Base-by-base conservation (phyloP, 2,888 invertebrate species). In the Crossocerus cetratus region DNA sequence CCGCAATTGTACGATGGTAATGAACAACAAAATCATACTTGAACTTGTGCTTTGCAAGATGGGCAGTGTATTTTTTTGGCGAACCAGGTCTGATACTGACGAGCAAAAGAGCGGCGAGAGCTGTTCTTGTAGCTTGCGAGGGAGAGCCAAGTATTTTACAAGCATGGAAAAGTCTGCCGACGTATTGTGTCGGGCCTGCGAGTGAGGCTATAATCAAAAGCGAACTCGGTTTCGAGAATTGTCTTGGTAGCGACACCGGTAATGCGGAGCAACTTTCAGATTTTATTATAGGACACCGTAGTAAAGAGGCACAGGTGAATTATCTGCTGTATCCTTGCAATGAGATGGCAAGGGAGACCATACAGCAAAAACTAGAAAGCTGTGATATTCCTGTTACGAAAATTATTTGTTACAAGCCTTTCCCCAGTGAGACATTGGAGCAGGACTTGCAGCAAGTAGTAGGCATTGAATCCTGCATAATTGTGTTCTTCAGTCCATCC, bases 401-500 rank as follows among this genome's bases (percentile, higher is more conserved):
- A 73, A 65, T 88, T 20, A 42, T 84, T 21, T 86, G 80, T 16
- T 90, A 90, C 60, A 77, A 81, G 65, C 89, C 90, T 18, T 70
- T 87, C 57, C 80, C 86, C 4, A 81, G 83, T 23, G 78, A 87
- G 65, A 83, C 77, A 14, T 78, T 90, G 32, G 77, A 84, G 59
- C 57, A 69, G 0, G 82, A 89, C 74, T 77, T 89, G 20, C 59
- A 74, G 11, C 45, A 72, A 49, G 69, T 85, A 11, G 62, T 87
- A 2, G 65, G 74, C 2, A 56, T 67, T 14, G 57, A 65, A 5
- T 74, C 83, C 1, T 74, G 79, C 57, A 84, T 85, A 80, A 83
- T 88, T 60, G 86, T 89, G 16, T 88, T 89, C 69, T 90, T 90
- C 62, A 90, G 90, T 77, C 89, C 90, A 42, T 90, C 90, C 21